phyloP scores from a whole-genome alignment of 2,888 invertebrate genomes.

The Philopedon plagiatum region DNA sequence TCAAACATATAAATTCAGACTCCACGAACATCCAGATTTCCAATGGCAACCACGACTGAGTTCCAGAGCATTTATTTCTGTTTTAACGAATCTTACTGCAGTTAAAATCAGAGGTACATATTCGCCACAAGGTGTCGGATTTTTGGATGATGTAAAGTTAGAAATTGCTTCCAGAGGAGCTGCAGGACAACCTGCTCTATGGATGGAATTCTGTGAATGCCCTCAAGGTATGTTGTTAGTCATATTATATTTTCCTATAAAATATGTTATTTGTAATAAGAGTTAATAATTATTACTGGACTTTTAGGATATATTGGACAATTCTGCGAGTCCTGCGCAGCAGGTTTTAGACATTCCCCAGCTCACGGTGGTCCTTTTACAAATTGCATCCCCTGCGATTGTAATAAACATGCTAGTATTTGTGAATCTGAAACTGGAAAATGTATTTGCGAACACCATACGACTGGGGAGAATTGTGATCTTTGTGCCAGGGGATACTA shows the following conservation, averaged over 20 bases:
- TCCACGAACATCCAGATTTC: slow-evolving; percentile 85
- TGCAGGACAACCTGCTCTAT: slow-evolving; percentile 84
- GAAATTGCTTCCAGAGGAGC: slow-evolving; percentile 87
- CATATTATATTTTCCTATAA: not conserved
- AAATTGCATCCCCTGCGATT: slow-evolving; percentile 95
- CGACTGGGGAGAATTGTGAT: slow-evolving; percentile 95
- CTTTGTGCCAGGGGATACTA: slow-evolving; percentile 95
- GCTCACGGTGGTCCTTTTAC: slow-evolving; percentile 85
- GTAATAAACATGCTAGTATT: slow-evolving; percentile 95
- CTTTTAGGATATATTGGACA: slow-evolving; percentile 84
- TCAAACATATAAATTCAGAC: slow-evolving; percentile 86
- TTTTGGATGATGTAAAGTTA: slow-evolving; percentile 89
- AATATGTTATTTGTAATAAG: too few relatives aligned
- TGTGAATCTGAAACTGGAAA: slow-evolving; percentile 96
- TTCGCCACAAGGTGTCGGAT: slow-evolving; percentile 87
- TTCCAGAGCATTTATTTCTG: slow-evolving; percentile 91
- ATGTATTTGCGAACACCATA: slow-evolving; percentile 97
- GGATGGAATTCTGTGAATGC: slow-evolving; percentile 96
- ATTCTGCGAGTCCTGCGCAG: slow-evolving; percentile 97
- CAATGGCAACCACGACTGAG: slow-evolving; percentile 96
- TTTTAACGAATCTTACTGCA: slow-evolving; percentile 93
- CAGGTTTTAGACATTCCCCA: slow-evolving; percentile 93
- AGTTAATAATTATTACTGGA: not conserved
- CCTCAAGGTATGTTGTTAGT: slow-evolving; percentile 82
- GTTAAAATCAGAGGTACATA: slow-evolving; percentile 96